Evolutionary conservation across 2,113 vertebrate species (phyloP), one percentile per base, ranked within the genome.

Genomic region (Blennius ocellaris): DNA sequence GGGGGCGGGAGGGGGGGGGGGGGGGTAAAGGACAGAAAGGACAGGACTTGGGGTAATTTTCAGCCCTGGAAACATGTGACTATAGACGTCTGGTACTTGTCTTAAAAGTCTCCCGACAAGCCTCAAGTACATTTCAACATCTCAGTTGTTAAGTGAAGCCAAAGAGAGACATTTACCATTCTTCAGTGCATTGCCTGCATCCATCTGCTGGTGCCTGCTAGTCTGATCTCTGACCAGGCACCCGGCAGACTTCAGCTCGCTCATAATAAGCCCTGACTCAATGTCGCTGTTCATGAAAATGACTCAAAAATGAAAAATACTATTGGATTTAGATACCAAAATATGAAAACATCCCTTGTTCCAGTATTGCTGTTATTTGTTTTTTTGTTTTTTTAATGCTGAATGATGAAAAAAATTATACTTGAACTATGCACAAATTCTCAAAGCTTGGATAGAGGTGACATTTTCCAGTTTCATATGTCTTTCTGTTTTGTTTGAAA

Each of bases 141-240:
- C 53, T 77, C 61, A 51, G 78, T 40, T 56, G 37, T 44, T 16
- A 65, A 49, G 43, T 50, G 0, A 0, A 69, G 73, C 76, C 79
- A 88, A 67, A 72, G 51, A 54, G 57, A 83, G 73, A 82, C 82
- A 73, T 86, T 86, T 84, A 87, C 70, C 69, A 75, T 81, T 58
- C 80, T 81, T 80, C 36, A 0, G 75, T 65, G 72, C 40, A 60
- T 80, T 63, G 76, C 73, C 75, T 61, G 16, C 0, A 21, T 55
- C 1, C 16, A 59, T 77, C 51, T 8, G 52, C 30, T 53, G 50
- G 48, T 67, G 62, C 85, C 74, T 85, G 73, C 56, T 54, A 63
- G 66, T 65, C 54, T 82, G 66, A 69, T 48, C 54, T 72, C 57
- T 61, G 49, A 78, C 58, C 49, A 78, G 74, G 80, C 76, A 78